Conservation (phyloP, 2,888 invertebrate genomes). For the Gibbula magus region DNA sequence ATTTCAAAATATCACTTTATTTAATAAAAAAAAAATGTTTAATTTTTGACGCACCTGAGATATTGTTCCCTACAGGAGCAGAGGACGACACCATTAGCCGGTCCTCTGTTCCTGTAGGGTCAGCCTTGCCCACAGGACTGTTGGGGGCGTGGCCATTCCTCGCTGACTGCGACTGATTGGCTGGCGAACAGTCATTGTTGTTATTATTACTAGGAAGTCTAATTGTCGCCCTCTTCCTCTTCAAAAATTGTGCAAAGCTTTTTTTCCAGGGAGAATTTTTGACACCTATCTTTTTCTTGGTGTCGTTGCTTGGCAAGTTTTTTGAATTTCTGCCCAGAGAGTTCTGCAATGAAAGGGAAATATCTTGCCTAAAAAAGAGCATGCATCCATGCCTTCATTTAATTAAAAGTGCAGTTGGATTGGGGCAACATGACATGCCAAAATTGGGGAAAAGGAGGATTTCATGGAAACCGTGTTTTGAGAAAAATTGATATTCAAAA, state of each 20-base stretch:
- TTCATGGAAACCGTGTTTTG: too few species aligned
- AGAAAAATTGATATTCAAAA: too few species aligned
- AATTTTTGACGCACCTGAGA: conserved; percentile 13
- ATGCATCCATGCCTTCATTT: background rate
- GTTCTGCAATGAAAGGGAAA: conserved; percentile 48
- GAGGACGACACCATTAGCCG: conserved; percentile 15
- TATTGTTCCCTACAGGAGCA: conserved; percentile 23
- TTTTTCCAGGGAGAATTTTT: conserved; percentile 63
- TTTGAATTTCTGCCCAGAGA: conserved; percentile 44
- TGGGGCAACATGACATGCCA: too few species aligned
- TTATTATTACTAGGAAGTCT: conserved; percentile 50
- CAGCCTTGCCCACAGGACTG: conserved; percentile 44
- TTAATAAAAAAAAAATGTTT: too few species aligned
- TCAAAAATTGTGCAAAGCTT: conserved; percentile 66
- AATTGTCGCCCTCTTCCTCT: conserved; percentile 52
- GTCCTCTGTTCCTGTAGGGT: conserved; percentile 35
- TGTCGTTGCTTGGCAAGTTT: conserved; percentile 44
- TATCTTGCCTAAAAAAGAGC: background rate
- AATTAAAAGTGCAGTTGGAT: too few species aligned
- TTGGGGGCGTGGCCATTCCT: conserved; percentile 52
- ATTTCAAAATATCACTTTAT: too few species aligned
- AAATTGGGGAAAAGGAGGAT: too few species aligned
- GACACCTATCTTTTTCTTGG: conserved; percentile 46
- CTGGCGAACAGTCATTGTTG: conserved; percentile 61
- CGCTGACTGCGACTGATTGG: conserved; percentile 45